These are phyloP conservation scores for Notocelia uddmanniana DNA, from an alignment of 2,888 invertebrate species.

Conservation along the genomic window DNA sequence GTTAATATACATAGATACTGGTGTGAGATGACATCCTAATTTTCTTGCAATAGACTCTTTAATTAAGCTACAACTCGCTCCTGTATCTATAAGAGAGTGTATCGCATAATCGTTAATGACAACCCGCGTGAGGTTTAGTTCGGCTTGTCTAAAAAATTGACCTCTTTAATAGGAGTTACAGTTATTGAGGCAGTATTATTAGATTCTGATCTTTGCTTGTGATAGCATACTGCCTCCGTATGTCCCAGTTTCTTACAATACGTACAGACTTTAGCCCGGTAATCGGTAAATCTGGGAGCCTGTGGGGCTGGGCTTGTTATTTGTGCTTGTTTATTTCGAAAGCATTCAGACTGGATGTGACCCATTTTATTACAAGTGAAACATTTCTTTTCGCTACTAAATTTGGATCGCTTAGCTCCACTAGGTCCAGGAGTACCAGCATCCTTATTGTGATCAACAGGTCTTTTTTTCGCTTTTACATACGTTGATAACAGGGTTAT, in stretches of 20 bases:
- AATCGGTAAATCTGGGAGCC: neutral
- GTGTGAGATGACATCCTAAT: slow-evolving; percentile 36
- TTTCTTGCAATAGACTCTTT: slow-evolving; percentile 47
- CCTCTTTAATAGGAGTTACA: neutral
- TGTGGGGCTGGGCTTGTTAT: neutral
- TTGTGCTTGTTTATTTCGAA: neutral
- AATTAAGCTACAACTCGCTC: slow-evolving; percentile 49
- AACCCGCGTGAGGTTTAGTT: slow-evolving; percentile 44
- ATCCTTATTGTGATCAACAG: neutral
- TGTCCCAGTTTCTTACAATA: slow-evolving; percentile 40
- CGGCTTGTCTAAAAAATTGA: slow-evolving; percentile 34
- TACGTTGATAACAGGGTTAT: neutral
- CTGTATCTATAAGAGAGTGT: slow-evolving; percentile 48
- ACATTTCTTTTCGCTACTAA: neutral
- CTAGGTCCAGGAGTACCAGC: neutral
- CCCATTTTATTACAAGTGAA: neutral
- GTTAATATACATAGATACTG: slow-evolving; percentile 28
- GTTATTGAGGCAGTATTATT: neutral
- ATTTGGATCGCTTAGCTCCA: neutral
- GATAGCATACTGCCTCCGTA: slow-evolving; percentile 7
- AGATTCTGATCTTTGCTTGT: neutral
- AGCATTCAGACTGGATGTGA: neutral
- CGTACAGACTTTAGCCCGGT: slow-evolving; percentile 30
- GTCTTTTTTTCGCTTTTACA: neutral
- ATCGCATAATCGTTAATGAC: slow-evolving; percentile 36